Conservation (phyloP, 2,888 invertebrate genomes). For the Pandemis heparana region DNA sequence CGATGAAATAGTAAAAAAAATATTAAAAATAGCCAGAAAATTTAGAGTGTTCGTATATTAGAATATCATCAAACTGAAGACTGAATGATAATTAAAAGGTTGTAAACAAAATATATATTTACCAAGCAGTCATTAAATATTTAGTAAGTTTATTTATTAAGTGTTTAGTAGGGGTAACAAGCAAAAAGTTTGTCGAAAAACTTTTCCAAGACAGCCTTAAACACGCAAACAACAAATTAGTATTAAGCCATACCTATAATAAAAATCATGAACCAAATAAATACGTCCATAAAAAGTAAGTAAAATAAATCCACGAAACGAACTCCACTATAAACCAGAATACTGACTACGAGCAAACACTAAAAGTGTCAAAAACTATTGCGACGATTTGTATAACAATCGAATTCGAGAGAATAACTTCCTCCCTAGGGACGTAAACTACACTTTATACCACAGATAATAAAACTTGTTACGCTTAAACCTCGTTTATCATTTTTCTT, state of each 20-base stretch:
- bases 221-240: no score
- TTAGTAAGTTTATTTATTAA: no score
- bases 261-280: background rate
- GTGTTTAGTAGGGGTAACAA: no score
- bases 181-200: no score
- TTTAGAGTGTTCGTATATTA: no score
- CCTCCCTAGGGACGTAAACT: slow-evolving; percentile 4
- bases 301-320: background rate
- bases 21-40: no score
- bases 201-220: no score
- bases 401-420: background rate
- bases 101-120: no score
- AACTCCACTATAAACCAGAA: background rate
- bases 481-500: slow-evolving; percentile 35
- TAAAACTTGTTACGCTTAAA: slow-evolving; percentile 26
- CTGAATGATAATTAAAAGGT: no score
- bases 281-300: background rate
- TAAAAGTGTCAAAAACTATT: slow-evolving; percentile 9
- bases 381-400: background rate
- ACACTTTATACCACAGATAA: background rate
- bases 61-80: no score
- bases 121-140: no score
- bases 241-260: background rate
- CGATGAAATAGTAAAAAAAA: no score
- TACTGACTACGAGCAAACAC: background rate